Percentiles rank a stretch among this genome's conserved stretches.
Evolutionary conservation across 2,113 vertebrate species (phyloP).

Genomic region (Felis chaus): DNA sequence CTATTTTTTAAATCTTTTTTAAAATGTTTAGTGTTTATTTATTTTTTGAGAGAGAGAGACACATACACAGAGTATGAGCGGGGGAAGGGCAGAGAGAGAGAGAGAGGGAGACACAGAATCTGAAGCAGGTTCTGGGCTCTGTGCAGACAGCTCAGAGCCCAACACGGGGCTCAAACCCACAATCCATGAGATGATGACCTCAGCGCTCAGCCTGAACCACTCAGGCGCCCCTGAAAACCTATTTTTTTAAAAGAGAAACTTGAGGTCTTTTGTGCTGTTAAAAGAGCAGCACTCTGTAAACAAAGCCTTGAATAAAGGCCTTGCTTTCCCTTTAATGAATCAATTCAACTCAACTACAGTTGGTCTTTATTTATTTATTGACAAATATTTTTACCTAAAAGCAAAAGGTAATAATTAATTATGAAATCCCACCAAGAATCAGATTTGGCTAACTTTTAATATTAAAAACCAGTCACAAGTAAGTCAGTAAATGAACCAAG

Average conservation of each 20-base stretch:
- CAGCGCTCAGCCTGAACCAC: too few species aligned
- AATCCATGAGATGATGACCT: too few species aligned
- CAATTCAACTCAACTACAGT: not conserved
- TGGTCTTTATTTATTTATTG: slow-evolving; percentile 1
- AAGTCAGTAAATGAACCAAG: slow-evolving; percentile 1
- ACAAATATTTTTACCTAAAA: slow-evolving; percentile 47
- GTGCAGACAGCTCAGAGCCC: too few species aligned
- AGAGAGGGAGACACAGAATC: too few species aligned
- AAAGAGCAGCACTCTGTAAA: slow-evolving; percentile 19
- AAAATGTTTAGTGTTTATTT: too few species aligned
- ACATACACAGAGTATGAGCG: too few species aligned
- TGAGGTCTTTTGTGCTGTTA: slow-evolving; percentile 7
- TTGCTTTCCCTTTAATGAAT: slow-evolving; percentile 32
- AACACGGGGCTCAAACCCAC: too few species aligned
- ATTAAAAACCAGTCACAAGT: not conserved
- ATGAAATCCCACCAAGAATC: slow-evolving; percentile 36
- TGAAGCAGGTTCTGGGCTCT: too few species aligned
- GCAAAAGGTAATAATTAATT: slow-evolving; percentile 8
- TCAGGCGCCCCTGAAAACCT: not conserved
- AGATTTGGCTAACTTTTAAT: slow-evolving; percentile 37
- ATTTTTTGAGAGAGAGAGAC: too few species aligned
- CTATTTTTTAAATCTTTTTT: not conserved
- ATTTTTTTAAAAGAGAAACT: slow-evolving; percentile 2
- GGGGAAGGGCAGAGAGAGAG: too few species aligned
- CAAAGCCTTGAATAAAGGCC: slow-evolving; percentile 10